Evolutionary conservation across 2,113 vertebrate genomes (phyloP).

Genomic region (Hypanus sabinus): DNA sequence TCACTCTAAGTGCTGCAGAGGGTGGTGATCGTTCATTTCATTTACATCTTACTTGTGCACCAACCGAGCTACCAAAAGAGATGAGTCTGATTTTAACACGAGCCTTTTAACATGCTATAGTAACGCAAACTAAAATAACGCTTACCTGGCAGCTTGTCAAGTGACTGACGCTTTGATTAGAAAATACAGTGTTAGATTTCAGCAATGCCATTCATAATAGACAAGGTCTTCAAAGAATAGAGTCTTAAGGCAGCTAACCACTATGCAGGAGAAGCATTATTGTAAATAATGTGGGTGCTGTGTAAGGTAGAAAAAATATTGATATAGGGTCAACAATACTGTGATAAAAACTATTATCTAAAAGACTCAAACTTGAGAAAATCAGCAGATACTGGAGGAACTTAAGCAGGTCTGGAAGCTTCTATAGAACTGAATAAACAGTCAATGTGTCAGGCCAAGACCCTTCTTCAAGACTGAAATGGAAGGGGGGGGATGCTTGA

Average conservation of each 20-base stretch:
- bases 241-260: slow-evolving; percentile 2
- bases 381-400: too few species aligned
- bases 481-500: too few species aligned
- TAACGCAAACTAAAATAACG: not conserved
- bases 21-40: not conserved
- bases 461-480: too few species aligned
- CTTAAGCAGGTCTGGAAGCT: too few species aligned
- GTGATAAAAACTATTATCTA: not conserved
- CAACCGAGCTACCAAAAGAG: not conserved
- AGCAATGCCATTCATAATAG: slow-evolving; percentile 1
- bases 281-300: not conserved
- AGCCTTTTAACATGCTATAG: not conserved
- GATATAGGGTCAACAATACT: not conserved
- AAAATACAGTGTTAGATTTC: not conserved
- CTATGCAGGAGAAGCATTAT: not conserved
- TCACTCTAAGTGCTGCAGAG: not conserved
- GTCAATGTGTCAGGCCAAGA: too few species aligned
- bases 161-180: not conserved
- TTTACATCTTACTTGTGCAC: not conserved
- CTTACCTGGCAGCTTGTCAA: not conserved
- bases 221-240: not conserved
- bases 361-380: not conserved
- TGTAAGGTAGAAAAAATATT: not conserved
- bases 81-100: slow-evolving; percentile 19
- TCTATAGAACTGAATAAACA: too few species aligned